Evolutionary conservation across 2,113 vertebrate species (phyloP), one percentile per base, ranked within the genome.

Genomic region (Arothron firmamentum): DNA sequence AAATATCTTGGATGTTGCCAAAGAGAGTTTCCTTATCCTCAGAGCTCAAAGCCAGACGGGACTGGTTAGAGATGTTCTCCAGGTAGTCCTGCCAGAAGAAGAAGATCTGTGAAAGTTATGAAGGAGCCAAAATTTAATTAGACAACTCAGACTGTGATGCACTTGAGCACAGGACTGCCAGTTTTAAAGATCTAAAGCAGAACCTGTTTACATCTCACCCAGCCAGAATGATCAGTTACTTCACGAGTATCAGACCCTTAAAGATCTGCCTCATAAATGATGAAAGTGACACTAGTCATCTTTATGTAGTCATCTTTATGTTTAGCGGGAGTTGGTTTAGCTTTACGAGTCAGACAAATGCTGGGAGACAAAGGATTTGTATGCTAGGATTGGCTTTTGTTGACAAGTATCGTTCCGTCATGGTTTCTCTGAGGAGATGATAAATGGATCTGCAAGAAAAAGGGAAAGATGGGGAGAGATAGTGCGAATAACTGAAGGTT

Each of bases 1-100:
- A 97, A 88, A 99, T 98, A 74, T 98, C 96, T 55, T 70, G 80
- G 82, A 98, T 99, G 88, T 98, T 99, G 84, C 97, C 97, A 72
- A 99, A 99, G 25, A 98, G 89, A 56, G 94, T 94, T 13, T 89
- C 90, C 80, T 92, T 92, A 65, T 99, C 95, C 75, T 98, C 95
- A 0, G 88, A 78, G 63, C 90, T 95, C 82, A 99, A 75, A 52
- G 92, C 90, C 57, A 95, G 90, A 50, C 91, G 92, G 17, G 88
- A 89, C 77, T 97, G 95, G 75, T 95, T 93, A 72, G 78, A 91
- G 88, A 98, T 97, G 53, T 92, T 95, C 73, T 94, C 92, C 0
- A 98, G 86, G 87, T 98, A 99, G 89, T 98, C 95, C 97, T 99
- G 78, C 55, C 62, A 20, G 65, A 60, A 77, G 13, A 62, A 23